Evolutionary conservation across 2,888 invertebrate species (phyloP), one percentile per base, ranked within the genome.

Genomic region (Drosophila suboccidentalis): DNA sequence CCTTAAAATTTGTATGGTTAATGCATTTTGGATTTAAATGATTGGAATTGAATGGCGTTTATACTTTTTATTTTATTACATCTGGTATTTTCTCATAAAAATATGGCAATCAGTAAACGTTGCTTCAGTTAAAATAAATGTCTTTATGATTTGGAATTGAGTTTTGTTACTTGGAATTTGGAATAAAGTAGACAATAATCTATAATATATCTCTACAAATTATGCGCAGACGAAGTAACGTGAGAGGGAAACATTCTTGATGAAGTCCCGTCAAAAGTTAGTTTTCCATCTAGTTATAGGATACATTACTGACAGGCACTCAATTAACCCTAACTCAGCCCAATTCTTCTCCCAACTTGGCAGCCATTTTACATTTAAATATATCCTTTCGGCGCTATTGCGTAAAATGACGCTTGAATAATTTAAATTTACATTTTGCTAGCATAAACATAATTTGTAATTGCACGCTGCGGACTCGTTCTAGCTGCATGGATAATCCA

Each of bases 381-480:
- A 32, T 41, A 39, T 43, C 29, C 39, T 43, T 54, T 32, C 13
- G 46, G 39, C 41, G 34, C 29, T 51, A 38, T 43, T 17, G 32
- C 41, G 9, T 10, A 15, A 58, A 50, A 54, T 57, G 44, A 34
- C 41, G 44, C 59, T 44, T 22, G 41, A 22, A 61, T 78, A 64
- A 76, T 68, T 78, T 74, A 74, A 73, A 78, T 74, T 78, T 32
- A 68, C 75, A 78, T 78, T 73, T 78, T 51, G 43, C 58, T 74
- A 77, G 71, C 63, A 85, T 82, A 82, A 88, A 77, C 77, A 88
- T 75, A 59, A 89, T 72, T 81, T 89, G 77, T 79, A 87, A 85
- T 87, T 81, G 85, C 67, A 78, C 89, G 62, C 85, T 29, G 58
- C 50, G 82, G 87, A 65, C 71, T 69, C 76, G 65, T 83, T 74